Base-by-base conservation (phyloP, 1,140 invertebrate genomes). In the Drosophila novamexicana region DNA sequence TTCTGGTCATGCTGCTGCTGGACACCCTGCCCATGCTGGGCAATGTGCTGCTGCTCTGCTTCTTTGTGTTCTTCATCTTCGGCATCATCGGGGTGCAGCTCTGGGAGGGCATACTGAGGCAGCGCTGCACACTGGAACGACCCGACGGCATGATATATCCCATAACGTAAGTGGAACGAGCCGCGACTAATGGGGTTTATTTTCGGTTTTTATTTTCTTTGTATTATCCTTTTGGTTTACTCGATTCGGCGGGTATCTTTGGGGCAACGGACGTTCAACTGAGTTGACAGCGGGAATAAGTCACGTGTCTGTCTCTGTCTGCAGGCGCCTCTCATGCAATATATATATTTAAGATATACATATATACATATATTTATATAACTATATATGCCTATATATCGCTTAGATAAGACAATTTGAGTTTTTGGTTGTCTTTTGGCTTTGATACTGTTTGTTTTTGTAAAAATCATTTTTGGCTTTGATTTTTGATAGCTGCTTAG, bases 21-120 rank as follows among this genome's bases (percentile, higher is more conserved):
- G 99, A 99, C 93, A 99, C 99, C 2, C 94, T 99, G 65, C 99
- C 99, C 1, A 99, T 99, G 99, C 93, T 99, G 82, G 99, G 99
- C 54, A 99, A 99, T 93, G 99, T 99, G 34, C 94, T 99, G 59
- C 94, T 99, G 44, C 94, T 99, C 44, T 99, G 99, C 94, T 99
- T 99, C 94, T 99, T 99, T 94, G 98, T 99, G 42, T 99, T 99
- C 95, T 99, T 99, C 95, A 99, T 99, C 92, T 99, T 99, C 92
- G 99, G 99, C 50, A 99, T 99, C 90, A 97, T 99, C 70, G 99
- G 99, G 1, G 99, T 99, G 10, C 99, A 99, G 93, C 94, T 99
- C 9, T 99, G 99, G 99, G 97, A 99, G 88, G 99, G 99, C 5
- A 97, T 99, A 39, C 93, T 99, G 39, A 94, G 98, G 62, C 98